Conservation (phyloP, 2,113 vertebrate species). For the Anhinga anhinga region DNA sequence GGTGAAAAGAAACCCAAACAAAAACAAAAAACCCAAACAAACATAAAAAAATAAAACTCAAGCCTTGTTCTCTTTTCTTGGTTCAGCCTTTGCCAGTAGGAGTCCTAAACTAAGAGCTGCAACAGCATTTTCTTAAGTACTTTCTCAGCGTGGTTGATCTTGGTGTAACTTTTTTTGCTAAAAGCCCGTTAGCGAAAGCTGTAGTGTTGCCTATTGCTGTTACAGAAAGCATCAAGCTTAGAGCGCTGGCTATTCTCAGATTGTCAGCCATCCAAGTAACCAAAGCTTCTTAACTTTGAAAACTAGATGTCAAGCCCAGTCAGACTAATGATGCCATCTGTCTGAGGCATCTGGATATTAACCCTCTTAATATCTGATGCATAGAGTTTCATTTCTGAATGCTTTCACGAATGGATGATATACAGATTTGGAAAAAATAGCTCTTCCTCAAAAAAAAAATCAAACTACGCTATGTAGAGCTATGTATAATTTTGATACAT, state of each 20-base stretch:
- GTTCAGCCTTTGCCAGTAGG: background rate
- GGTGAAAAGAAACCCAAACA: background rate
- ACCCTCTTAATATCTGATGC: background rate
- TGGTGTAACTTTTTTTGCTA: background rate
- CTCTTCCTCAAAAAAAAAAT: background rate
- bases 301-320: constrained; percentile 36
- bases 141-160: background rate
- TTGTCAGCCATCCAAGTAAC: constrained; percentile 31
- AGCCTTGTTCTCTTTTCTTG: background rate
- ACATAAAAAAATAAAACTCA: background rate
- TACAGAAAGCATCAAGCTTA: background rate
- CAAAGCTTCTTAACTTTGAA: constrained; percentile 63
- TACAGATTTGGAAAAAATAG: background rate
- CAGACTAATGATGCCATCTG: constrained; percentile 58
- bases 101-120: background rate
- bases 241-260: constrained; percentile 6
- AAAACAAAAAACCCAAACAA: fast-evolving
- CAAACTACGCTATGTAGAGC: background rate
- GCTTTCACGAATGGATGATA: background rate
- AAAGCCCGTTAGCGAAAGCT: background rate
- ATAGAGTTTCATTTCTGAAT: background rate
- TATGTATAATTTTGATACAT: background rate
- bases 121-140: background rate
- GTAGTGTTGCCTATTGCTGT: background rate
- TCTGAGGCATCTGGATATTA: constrained; percentile 47